A percentile compares a stretch with the other conserved stretches of the same genome.
phyloP scores from a whole-genome alignment of 2,797 vertebrate genomes.

The Gallinago solitaria region DNA sequence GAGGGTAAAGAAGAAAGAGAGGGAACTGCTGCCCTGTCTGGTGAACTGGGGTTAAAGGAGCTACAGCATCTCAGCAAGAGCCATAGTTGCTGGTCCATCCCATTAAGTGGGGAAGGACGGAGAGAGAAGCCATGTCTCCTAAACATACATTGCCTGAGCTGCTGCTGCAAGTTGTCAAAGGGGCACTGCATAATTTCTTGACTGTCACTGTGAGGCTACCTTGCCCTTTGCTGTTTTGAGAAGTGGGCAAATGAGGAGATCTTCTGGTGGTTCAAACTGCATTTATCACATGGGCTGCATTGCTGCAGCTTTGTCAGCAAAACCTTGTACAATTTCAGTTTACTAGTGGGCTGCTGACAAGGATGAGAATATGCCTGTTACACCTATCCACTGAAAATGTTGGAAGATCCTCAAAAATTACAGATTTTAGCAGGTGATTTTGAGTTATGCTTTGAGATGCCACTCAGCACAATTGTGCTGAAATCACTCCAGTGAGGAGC shows the following conservation, averaged over 20 bases:
- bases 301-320: not conserved
- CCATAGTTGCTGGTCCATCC: not conserved
- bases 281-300: not conserved
- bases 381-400: not conserved
- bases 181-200: not conserved
- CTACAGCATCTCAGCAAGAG: not conserved
- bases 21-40: not conserved
- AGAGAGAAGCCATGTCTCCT: not conserved
- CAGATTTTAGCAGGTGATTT: not conserved
- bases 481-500: not conserved
- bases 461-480: not conserved
- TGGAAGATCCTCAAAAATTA: not conserved
- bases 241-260: not conserved
- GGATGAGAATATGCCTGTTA: not conserved
- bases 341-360: not conserved
- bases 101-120: not conserved
- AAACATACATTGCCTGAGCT: not conserved
- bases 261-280: not conserved
- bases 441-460: not conserved
- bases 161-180: not conserved
- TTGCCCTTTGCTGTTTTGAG: not conserved
- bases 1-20: not conserved
- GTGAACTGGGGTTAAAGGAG: not conserved
- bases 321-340: not conserved
- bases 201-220: not conserved